Base-by-base conservation (phyloP, 2,113 vertebrate genomes). In the Loxodonta africana region DNA sequence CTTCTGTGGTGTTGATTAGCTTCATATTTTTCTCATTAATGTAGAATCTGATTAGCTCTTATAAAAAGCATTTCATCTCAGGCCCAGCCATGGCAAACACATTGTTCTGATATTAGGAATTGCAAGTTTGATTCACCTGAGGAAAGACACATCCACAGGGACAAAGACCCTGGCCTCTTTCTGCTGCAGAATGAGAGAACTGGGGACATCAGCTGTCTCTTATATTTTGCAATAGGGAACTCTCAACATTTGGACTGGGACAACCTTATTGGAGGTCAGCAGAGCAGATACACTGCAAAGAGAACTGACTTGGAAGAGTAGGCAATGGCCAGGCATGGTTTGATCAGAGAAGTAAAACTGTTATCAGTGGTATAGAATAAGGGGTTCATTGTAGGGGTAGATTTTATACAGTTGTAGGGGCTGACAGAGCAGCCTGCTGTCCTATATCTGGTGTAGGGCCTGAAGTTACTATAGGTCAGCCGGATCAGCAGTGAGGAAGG, bases 21-120 rank as follows among this genome's bases (percentile, higher is more conserved):
- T 98, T 98, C 98, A 98, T 98, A 98, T 98, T 99, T 99, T 97
- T 98, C 98, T 99, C 99, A 99, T 99, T 99, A 99, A 99, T 99
- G 98, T 98, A 97, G 98, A 98, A 99, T 99, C 98, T 99, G 99
- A 99, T 99, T 99, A 99, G 99, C 98, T 98, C 98, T 99, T 95
- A 98, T 98, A 99, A 98, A 97, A 98, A 98, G 97, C 97, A 96
- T 98, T 98, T 98, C 91, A 98, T 99, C 98, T 98, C 69, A 30
- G 96, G 95, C 76, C 91, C 87, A 93, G 97, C 95, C 98, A 51
- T 95, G 96, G 98, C 98, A 97, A 80, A 9, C 44, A 83, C 95
- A 83, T 98, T 98, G 98, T 98, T 98, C 97, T 69, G 97, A 97
- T 97, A 93, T 91, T 97, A 90, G 96, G 96, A 96, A 96, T 80